Evolutionary conservation across 2,888 invertebrate genomes (phyloP), one percentile per base, ranked within the genome.

Genomic region (Hoplodrina ambigua): DNA sequence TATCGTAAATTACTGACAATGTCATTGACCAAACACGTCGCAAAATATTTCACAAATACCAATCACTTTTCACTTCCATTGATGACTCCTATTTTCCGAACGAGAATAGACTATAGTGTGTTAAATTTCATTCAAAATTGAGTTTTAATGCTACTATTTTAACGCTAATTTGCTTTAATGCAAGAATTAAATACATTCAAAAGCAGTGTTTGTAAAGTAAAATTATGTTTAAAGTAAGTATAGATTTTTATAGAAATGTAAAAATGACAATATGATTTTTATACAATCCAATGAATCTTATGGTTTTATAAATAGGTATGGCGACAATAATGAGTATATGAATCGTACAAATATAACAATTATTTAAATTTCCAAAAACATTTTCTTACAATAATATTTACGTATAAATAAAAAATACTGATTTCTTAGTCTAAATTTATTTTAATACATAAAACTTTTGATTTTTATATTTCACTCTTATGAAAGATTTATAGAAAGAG

Each of bases 351-450:
- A 56, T 17, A 33, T n/a, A 58, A 65, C 44, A 30, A 41, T 55
- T 57, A 44, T 25, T 37, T 37, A 17, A 17, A 15, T 13, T 60
- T 17, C 33, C 0, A 68, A 63, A 60, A 11, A 64, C 20, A 58
- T 44, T 54, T 49, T 58, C 55, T 60, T 53, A 56, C 37, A 33
- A 46, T 52, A 56, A 50, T 3, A 58, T 52, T 61, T 61, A 75
- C 20, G 74, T 78, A 65, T 65, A 64, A 75, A 67, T 67, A 67
- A 70, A 75, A 72, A 78, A 74, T 78, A 78, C 78, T 78, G 75
- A 67, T 75, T 64, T 75, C 54, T 69, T 57, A 61, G 11, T 25
- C 30, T 73, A 77, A 53, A 17, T 17, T 56, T 37, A 54, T 55
- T 69, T 59, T 49, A 72, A 61, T 50, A 56, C 52, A 46, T 58